phyloP scores from a whole-genome alignment of 23 tunicate species.

The Halocynthia aurantium region DNA sequence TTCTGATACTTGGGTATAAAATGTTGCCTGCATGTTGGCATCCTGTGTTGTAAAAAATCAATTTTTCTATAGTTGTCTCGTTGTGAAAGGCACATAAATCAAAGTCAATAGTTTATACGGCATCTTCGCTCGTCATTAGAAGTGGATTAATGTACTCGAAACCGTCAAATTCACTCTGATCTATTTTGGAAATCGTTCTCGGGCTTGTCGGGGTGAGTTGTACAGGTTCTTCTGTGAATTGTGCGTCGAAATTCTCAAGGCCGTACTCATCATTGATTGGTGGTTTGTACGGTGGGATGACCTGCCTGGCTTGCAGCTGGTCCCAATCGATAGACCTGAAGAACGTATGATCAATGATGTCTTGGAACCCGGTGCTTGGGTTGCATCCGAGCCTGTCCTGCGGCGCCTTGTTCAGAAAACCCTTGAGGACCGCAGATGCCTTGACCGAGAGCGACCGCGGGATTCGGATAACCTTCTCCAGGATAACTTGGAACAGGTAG shows the following conservation, averaged over 20 bases:
- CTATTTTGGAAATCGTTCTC: slow-evolving; percentile 39
- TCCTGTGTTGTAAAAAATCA: too few species aligned
- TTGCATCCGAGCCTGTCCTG: slow-evolving; percentile 92
- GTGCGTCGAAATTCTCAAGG: slow-evolving; percentile 95
- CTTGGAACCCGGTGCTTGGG: slow-evolving; percentile 86
- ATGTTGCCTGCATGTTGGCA: too few species aligned
- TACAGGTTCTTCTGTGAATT: slow-evolving; percentile 98
- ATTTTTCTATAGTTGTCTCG: too few species aligned
- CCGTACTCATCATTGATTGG: slow-evolving; percentile 87
- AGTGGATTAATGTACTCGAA: slow-evolving; percentile 97
- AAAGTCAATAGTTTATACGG: slow-evolving; percentile 20
- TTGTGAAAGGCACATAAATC: neutral
- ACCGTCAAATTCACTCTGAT: slow-evolving; percentile 90
- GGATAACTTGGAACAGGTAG: slow-evolving; percentile 86
- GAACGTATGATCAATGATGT: slow-evolving; percentile 80
- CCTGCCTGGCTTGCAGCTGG: slow-evolving; percentile 59
- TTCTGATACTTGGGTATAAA: too few species aligned
- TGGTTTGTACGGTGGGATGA: slow-evolving; percentile 93
- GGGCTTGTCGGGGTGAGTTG: slow-evolving; percentile 69
- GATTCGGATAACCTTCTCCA: slow-evolving; percentile 94
- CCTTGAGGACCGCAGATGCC: slow-evolving; percentile 89
- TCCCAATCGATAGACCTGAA: slow-evolving; percentile 89
- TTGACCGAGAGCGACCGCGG: slow-evolving; percentile 87
- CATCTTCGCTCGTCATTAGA: slow-evolving; percentile 89
- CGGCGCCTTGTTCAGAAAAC: slow-evolving; percentile 87